Evolutionary conservation across 2,888 invertebrate genomes (phyloP).

Genomic region (Scaptomyza cyrtandrae): DNA sequence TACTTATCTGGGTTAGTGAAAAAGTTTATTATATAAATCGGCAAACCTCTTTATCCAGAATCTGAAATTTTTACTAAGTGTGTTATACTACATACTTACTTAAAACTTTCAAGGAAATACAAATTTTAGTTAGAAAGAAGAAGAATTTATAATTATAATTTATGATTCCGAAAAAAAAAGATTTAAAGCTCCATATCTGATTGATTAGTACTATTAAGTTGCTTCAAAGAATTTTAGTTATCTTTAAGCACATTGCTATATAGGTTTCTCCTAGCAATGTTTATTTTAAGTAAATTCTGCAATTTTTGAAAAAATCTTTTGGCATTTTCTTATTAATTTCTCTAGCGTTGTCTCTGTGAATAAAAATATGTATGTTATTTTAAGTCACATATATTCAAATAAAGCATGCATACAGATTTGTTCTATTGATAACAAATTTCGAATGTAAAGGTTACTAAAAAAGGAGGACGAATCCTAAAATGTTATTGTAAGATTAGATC

Average conservation of each 20-base stretch:
- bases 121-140: too few species aligned
- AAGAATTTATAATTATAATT: too few species aligned
- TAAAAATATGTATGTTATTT: constrained; percentile 40
- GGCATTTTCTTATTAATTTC: constrained; percentile 8
- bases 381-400: constrained; percentile 53
- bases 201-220: too few species aligned
- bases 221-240: too few species aligned
- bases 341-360: constrained; percentile 6
- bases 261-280: not conserved
- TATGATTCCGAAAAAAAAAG: too few species aligned
- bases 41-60: too few species aligned
- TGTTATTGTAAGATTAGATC: constrained; percentile 69
- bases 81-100: too few species aligned
- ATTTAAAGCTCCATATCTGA: too few species aligned
- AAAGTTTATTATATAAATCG: too few species aligned
- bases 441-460: constrained; percentile 66
- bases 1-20: too few species aligned
- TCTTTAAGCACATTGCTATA: not conserved
- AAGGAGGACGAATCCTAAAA: constrained; percentile 61
- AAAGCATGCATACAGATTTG: constrained; percentile 44
- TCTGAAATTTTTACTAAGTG: too few species aligned
- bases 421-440: constrained; percentile 70
- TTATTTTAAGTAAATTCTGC: constrained; percentile 2
- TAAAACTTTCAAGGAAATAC: too few species aligned
- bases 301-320: constrained; percentile 8